Conservation (phyloP, 2,888 invertebrate species). For the Sesamia inferens region DNA sequence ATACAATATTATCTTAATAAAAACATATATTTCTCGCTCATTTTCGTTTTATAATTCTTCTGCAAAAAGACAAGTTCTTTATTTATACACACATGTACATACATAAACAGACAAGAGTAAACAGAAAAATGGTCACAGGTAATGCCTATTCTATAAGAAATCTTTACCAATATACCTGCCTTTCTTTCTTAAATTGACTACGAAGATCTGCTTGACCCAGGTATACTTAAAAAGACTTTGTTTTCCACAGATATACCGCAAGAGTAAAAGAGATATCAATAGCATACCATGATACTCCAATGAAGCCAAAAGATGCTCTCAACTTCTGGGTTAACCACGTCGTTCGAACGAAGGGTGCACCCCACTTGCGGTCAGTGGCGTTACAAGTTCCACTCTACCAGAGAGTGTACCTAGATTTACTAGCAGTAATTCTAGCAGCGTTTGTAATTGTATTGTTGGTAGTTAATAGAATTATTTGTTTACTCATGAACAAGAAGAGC, state of each 20-base stretch:
- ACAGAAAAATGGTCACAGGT: too few relatives aligned
- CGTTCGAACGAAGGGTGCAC: slow-evolving; percentile 72
- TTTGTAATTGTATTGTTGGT: slow-evolving; percentile 18
- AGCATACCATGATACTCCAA: slow-evolving; percentile 73
- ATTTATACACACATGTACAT: too few relatives aligned
- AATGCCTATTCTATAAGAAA: too few relatives aligned
- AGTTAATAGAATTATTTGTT: slow-evolving; percentile 10
- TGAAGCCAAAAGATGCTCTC: slow-evolving; percentile 69
- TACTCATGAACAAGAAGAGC: neutral
- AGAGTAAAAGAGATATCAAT: slow-evolving; percentile 71
- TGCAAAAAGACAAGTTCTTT: too few relatives aligned
- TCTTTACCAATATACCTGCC: too few relatives aligned
- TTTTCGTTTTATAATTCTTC: too few relatives aligned
- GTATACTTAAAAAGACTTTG: neutral
- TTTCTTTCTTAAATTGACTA: neutral
- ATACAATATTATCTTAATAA: neutral
- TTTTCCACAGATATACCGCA: slow-evolving; percentile 69
- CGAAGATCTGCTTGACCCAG: neutral
- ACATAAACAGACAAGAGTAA: too few relatives aligned
- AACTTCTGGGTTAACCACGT: slow-evolving; percentile 79
- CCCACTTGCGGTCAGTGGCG: slow-evolving; percentile 74
- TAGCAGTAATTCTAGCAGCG: slow-evolving; percentile 48
- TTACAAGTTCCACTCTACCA: slow-evolving; percentile 73
- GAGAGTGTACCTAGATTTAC: slow-evolving; percentile 74
- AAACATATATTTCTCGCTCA: too few relatives aligned